Base-by-base conservation (phyloP, 1,140 invertebrate species). In the Mycetomoellerius zeteki region DNA sequence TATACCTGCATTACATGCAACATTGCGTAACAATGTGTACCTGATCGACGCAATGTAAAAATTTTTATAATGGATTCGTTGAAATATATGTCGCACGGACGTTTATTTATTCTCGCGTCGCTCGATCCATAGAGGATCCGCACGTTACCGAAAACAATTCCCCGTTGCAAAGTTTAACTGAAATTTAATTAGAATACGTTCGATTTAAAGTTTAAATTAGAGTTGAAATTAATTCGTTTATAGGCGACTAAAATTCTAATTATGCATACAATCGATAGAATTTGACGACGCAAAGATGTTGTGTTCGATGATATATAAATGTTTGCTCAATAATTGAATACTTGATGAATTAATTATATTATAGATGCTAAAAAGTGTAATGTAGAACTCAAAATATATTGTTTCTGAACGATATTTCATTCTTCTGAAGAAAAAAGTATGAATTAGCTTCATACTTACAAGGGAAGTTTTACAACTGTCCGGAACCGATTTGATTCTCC, bases 181-280 rank as follows among this genome's bases (percentile, higher is more conserved):
- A 60, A 73, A 60, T 84, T 52, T 64, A 73, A 73, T 80, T 80
- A 47, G 65, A 67, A 67, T 52, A 62, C 54, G 54, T 60, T 84
- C 54, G 56, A 84, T 75, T 84, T 75, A 60, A 84, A 84, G 69
- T 84, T 84, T 75, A 60, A 84, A 84, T 84, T 73, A 84, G 69
- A 84, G 72, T 60, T 30, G 43, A 73, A 75, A 73, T 84, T 84
- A 75, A 84, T 84, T 37, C 24, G 24, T 75, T 56, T 73, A 50
- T 47, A 75, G 8, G 21, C n/a, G 24, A 84, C 73, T 60, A 73
- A 73, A 82, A 30, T 60, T 75, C 54, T 73, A 84, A 84, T 84
- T 75, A 75, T 75, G 69, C 80, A 27, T 72, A 37, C 56, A 33
- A 60, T 72, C 69, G 69, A 43, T 43, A 43, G 37, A 47, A 27